Percentiles rank a stretch among this genome's conserved stretches.
These are phyloP conservation scores for Pangasius mekongensis DNA, from an alignment of 2,797 vertebrate genomes.

Conservation along the genomic window DNA sequence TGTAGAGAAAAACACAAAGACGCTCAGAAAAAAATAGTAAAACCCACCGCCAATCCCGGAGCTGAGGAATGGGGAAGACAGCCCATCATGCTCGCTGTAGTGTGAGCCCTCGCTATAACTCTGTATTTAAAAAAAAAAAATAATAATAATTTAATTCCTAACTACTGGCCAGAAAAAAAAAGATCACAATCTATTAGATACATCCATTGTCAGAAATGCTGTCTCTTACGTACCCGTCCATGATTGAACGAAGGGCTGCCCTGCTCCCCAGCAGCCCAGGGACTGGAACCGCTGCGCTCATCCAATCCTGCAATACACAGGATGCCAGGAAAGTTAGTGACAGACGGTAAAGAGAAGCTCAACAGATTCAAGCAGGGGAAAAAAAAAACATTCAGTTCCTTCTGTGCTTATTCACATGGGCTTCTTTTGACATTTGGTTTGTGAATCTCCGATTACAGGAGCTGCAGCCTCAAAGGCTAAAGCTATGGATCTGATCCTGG, in stretches of 20 bases:
- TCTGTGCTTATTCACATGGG: constrained; percentile 46
- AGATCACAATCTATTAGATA: background rate
- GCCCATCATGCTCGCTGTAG: constrained; percentile 86
- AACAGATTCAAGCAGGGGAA: constrained; percentile 4
- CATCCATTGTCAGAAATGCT: background rate
- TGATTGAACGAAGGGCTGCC: constrained; percentile 93
- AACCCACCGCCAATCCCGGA: constrained; percentile 86
- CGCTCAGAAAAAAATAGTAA: constrained; percentile 53
- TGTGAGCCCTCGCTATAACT: constrained; percentile 87
- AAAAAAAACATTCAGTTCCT: constrained; percentile 22
- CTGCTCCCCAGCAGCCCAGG: constrained; percentile 91
- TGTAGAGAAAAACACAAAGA: constrained; percentile 35
- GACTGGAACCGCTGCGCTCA: constrained; percentile 87
- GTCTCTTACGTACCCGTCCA: constrained; percentile 81
- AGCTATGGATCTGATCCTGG: constrained; percentile 44
- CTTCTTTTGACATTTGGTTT: constrained; percentile 48
- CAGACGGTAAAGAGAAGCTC: constrained; percentile 32
- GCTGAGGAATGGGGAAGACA: constrained; percentile 90
- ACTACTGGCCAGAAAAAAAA: background rate
- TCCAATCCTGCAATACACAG: constrained; percentile 80
- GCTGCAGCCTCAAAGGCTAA: constrained; percentile 42
- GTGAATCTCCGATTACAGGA: constrained; percentile 45
- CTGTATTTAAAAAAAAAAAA: constrained; percentile 68
- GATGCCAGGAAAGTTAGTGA: constrained; percentile 32
- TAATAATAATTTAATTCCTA: constrained; percentile 10